Evolutionary conservation across 2,797 vertebrate species (phyloP).

Genomic region (Tachyglossus aculeatus): DNA sequence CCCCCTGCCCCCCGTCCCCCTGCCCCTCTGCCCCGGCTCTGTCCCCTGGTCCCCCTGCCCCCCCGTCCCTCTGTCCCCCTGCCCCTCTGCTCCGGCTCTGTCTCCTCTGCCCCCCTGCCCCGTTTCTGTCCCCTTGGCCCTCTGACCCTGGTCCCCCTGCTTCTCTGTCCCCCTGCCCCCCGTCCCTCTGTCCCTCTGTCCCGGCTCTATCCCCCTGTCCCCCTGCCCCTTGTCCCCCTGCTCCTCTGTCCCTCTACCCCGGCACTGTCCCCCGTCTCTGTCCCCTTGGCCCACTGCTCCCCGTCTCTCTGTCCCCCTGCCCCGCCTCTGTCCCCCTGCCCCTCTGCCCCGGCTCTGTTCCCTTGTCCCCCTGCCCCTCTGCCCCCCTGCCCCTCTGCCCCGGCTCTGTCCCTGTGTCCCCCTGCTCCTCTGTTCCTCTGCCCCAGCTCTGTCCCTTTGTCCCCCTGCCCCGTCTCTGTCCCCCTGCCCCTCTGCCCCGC

Average conservation of each 20-base stretch:
- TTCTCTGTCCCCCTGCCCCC: neutral
- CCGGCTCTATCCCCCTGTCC: neutral
- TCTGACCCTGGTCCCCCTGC: too few species aligned
- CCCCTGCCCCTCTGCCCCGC: neutral
- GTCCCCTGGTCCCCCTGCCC: neutral
- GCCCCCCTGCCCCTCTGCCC: neutral
- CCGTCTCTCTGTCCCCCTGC: neutral
- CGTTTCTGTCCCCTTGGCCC: too few species aligned
- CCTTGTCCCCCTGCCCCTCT: neutral
- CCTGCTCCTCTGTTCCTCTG: neutral
- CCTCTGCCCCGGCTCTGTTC: neutral
- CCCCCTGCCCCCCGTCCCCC: neutral
- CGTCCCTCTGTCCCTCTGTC: neutral
- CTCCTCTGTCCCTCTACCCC: neutral
- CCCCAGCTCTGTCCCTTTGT: neutral
- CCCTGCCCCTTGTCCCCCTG: neutral
- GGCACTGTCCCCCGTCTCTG: neutral
- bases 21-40: neutral
- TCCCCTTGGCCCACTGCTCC: neutral
- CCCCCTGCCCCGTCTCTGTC: neutral
- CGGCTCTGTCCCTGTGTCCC: too few species aligned
- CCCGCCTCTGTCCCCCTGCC: too few species aligned
- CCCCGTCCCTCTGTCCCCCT: neutral
- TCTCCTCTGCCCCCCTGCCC: neutral
- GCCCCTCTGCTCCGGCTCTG: too few species aligned